These are phyloP conservation scores for Cotesia vestalis DNA, from an alignment of 1,140 invertebrate species.

Conservation along the genomic window DNA sequence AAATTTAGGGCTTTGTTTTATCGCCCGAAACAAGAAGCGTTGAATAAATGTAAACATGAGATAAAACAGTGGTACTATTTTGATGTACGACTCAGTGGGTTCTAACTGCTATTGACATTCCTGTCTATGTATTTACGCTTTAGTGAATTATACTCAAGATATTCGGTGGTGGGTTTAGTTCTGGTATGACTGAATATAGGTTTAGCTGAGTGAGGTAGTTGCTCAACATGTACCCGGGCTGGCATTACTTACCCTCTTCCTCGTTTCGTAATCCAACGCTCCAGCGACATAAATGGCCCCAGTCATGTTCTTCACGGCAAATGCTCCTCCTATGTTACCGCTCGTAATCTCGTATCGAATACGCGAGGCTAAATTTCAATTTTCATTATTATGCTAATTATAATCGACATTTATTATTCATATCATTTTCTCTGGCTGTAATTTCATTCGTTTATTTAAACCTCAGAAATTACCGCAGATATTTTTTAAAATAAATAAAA, in stretches of 20 bases:
- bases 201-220: too few species aligned
- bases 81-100: neutral
- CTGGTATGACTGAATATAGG: too few species aligned
- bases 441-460: neutral
- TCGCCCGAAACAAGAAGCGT: neutral
- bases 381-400: slow-evolving; percentile 14
- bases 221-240: too few species aligned
- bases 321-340: slow-evolving; percentile 97
- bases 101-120: slow-evolving; percentile 33
- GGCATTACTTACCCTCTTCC: slow-evolving; percentile 76
- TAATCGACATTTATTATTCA: neutral
- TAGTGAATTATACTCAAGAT: neutral
- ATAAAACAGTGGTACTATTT: too few species aligned
- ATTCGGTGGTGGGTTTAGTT: too few species aligned
- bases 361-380: slow-evolving; percentile 82
- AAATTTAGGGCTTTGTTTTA: too few species aligned
- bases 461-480: too few species aligned
- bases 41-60: slow-evolving; percentile 1
- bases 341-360: slow-evolving; percentile 99
- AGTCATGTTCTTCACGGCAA: slow-evolving; percentile 96
- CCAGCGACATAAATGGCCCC: slow-evolving; percentile 97
- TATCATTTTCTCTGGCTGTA: neutral
- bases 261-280: slow-evolving; percentile 90
- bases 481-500: too few species aligned
- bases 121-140: slow-evolving; percentile 9